Conservation (phyloP, 2,797 vertebrate genomes). For the Lindbergichthys nudifrons region DNA sequence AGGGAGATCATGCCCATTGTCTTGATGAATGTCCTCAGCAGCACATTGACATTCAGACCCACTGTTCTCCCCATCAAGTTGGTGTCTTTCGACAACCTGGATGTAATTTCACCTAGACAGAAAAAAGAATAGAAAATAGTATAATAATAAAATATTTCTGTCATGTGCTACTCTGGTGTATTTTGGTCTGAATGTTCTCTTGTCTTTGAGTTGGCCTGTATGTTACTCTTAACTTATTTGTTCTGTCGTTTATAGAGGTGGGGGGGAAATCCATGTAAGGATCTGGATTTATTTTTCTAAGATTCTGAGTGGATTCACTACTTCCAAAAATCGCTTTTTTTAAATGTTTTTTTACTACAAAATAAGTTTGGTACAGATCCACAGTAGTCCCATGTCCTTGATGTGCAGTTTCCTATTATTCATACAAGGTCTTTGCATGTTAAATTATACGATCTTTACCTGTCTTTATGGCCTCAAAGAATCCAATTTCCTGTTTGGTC, state of each 20-base stretch:
- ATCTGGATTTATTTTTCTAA: no score
- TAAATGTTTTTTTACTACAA: no score
- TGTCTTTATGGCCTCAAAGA: slow-evolving; percentile 79
- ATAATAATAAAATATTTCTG: no score
- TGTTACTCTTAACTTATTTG: not conserved
- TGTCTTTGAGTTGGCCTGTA: not conserved
- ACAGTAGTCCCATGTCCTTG: no score
- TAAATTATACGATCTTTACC: slow-evolving; percentile 56
- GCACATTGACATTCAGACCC: slow-evolving; percentile 76
- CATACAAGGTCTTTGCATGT: no score
- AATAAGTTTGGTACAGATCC: no score
- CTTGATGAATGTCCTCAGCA: slow-evolving; percentile 87
- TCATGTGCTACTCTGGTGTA: not conserved
- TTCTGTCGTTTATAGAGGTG: no score
- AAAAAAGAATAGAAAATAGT: accelerated
- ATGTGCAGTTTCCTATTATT: no score
- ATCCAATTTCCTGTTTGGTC: slow-evolving; percentile 80
- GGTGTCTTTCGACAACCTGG: slow-evolving; percentile 86
- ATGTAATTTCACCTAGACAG: slow-evolving; percentile 86
- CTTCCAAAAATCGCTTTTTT: no score
- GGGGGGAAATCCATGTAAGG: no score
- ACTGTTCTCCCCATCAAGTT: slow-evolving; percentile 80
- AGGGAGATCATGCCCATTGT: slow-evolving; percentile 81
- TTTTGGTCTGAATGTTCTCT: not conserved
- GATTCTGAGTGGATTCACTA: no score